A percentile compares a stretch with the other conserved stretches of the same genome.
Conservation (phyloP, 1,140 invertebrate species). For the Monochamus saltuarius region DNA sequence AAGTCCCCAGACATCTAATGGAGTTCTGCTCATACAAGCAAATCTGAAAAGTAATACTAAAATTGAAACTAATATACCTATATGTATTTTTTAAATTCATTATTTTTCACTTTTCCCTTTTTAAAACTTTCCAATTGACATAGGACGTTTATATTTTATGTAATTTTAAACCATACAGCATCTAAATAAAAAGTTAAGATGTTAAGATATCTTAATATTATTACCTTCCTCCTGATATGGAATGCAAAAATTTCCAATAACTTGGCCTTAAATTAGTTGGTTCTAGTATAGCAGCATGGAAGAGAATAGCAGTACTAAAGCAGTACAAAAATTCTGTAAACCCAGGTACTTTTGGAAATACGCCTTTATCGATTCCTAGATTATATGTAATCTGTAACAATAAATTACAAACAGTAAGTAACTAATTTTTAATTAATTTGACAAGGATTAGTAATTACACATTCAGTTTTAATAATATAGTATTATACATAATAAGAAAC, state of each 20-base stretch:
- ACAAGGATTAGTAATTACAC: background rate
- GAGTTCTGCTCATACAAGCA: constrained; percentile 56
- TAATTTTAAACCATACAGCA: no score
- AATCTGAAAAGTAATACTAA: constrained; percentile 56
- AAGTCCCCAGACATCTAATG: constrained; percentile 62
- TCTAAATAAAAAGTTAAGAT: no score
- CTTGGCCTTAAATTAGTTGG: constrained; percentile 75
- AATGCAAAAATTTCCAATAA: constrained; percentile 82
- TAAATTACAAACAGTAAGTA: background rate
- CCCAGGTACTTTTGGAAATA: constrained; percentile 62
- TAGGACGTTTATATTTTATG: no score
- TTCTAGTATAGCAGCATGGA: constrained; percentile 78
- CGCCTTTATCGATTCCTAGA: constrained; percentile 58
- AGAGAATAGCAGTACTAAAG: constrained; percentile 75
- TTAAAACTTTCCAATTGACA: no score
- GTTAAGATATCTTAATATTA: constrained; percentile 22
- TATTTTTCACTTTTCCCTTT: no score
- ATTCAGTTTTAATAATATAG: no score
- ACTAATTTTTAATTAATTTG: background rate
- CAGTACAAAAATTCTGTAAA: constrained; percentile 73
- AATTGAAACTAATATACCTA: constrained; percentile 20
- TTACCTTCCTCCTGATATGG: constrained; percentile 73
- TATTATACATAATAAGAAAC: no score
- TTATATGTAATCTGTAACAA: constrained; percentile 62
- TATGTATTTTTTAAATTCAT: constrained; percentile 13